Conservation (phyloP, 2,888 invertebrate genomes). For the Sphinx pinastri region DNA sequence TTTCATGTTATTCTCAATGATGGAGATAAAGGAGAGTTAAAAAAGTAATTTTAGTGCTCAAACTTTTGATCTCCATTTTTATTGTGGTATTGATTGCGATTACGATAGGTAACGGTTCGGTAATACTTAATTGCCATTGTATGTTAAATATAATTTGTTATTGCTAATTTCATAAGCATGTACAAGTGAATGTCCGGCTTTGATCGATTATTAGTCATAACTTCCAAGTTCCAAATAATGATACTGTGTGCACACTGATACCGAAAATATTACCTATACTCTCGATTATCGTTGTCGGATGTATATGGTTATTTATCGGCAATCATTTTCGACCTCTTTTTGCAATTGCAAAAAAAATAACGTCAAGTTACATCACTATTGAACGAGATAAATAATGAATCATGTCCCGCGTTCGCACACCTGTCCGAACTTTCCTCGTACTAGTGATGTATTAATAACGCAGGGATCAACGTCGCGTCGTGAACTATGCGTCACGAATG, state of each 20-base stretch:
- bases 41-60: background rate
- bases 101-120: constrained; percentile 5
- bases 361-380: background rate
- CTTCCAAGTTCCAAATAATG: no score
- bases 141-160: background rate
- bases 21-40: background rate
- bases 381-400: background rate
- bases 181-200: background rate
- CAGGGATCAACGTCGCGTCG: background rate
- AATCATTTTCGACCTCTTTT: no score
- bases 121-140: constrained; percentile 13
- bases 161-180: background rate
- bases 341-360: no score
- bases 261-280: no score
- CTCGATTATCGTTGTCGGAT: no score
- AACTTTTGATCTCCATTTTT: background rate
- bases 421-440: constrained; percentile 14
- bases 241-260: no score
- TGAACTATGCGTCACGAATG: constrained; percentile 6
- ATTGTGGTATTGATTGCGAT: constrained; percentile 7
- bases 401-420: constrained; percentile 2
- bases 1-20: no score
- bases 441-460: background rate
- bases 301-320: no score
- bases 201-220: background rate